Evolutionary conservation across 2,113 vertebrate genomes (phyloP), one percentile per base, ranked within the genome.

Genomic region (Seriola dumerili): DNA sequence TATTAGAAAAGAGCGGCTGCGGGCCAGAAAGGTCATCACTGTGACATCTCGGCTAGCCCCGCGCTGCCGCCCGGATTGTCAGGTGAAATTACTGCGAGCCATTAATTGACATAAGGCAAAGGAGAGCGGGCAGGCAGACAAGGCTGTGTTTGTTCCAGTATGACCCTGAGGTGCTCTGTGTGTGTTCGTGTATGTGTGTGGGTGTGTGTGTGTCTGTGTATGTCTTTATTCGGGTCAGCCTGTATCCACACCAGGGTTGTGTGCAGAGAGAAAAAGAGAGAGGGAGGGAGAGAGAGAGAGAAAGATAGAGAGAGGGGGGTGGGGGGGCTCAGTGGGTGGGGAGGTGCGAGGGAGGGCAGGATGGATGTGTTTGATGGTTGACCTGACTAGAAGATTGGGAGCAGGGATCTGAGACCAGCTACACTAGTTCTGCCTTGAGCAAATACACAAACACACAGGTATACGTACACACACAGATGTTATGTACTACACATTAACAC

Each of bases 321-420:
- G 2, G 2, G 25, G 77, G 74, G 61, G 81, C 88, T 84, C 61
- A 38, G 93, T 87, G 88, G 90, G 81, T 89, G 90, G 86, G 87
- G 89, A 88, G 92, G 91, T 90, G 86, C 91, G 90, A 95, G 84
- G 85, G 87, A 90, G 93, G 86, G 90, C 91, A 95, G 94, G 95
- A 94, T 94, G 94, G 92, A 94, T 93, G 93, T 90, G 94, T 97
- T 97, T 98, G 97, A 97, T 97, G 97, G 96, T 98, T 99, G 98
- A 99, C 97, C 97, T 99, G 96, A 96, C 96, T 94, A 94, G 97
- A 98, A 98, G 96, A 99, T 97, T 99, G 97, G 96, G 96, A 99
- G 96, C 96, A 97, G 89, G 94, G 94, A 95, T 96, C 91, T 95
- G 95, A 93, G 92, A 95, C 91, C 91, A 93, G 90, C 78, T 95